These are phyloP conservation scores for Simalia tracyae DNA, from an alignment of 2,797 vertebrate genomes.

Conservation along the genomic window DNA sequence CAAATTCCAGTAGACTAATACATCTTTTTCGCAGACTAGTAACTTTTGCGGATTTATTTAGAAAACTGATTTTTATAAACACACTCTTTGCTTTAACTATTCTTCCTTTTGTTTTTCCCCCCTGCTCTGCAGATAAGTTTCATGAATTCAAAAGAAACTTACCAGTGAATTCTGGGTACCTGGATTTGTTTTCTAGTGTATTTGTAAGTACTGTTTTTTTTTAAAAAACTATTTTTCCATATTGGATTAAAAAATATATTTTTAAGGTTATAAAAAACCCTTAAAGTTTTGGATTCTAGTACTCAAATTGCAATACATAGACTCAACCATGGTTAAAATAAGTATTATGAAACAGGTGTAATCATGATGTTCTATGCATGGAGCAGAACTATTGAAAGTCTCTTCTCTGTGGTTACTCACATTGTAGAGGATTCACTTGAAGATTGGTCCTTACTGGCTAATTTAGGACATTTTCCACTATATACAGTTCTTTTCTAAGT, in stretches of 20 bases:
- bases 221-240: conserved; percentile 48
- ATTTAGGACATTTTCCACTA: not conserved
- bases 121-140: conserved; percentile 83
- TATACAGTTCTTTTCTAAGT: not conserved
- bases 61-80: not conserved
- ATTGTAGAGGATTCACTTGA: not conserved
- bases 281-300: not conserved
- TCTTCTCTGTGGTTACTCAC: not conserved
- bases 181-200: conserved; percentile 90
- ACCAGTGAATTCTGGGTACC: conserved; percentile 94
- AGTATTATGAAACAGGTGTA: not conserved
- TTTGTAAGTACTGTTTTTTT: conserved; percentile 87
- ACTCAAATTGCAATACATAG: not conserved
- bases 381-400: not conserved
- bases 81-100: conserved; percentile 56
- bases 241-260: not conserved
- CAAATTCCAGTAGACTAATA: not conserved
- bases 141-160: conserved; percentile 94
- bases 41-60: not conserved
- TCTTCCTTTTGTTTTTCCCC: conserved; percentile 64
- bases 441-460: not conserved
- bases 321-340: not conserved
- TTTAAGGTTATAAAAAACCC: not conserved
- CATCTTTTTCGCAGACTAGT: not conserved
- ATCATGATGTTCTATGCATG: not conserved